Percentiles rank a stretch among this genome's conserved stretches.
Conservation (phyloP, 2,797 vertebrate species). For the Microchirus variegatus region DNA sequence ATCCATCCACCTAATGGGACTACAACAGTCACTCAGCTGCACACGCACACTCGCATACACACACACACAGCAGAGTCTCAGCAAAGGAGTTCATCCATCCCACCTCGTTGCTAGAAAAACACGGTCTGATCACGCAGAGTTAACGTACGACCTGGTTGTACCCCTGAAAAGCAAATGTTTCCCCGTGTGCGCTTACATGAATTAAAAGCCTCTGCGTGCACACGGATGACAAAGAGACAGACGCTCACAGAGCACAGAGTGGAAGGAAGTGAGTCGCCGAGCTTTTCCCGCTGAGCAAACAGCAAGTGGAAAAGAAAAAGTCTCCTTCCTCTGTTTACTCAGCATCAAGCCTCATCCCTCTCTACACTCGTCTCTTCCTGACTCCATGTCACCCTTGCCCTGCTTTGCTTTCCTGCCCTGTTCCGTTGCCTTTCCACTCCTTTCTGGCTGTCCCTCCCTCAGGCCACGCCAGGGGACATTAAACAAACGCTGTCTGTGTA, state of each 20-base stretch:
- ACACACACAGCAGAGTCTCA: neutral
- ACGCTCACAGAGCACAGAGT: neutral
- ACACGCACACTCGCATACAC: constrained; percentile 18
- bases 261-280: constrained; percentile 42
- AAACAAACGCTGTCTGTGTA: constrained; percentile 59
- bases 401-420: constrained; percentile 51
- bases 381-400: constrained; percentile 47
- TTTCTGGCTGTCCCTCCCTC: constrained; percentile 49
- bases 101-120: constrained; percentile 25
- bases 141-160: constrained; percentile 7
- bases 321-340: constrained; percentile 49
- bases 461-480: constrained; percentile 58
- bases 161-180: constrained; percentile 14
- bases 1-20: constrained; percentile 73
- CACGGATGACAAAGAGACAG: constrained; percentile 10
- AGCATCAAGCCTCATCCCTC: constrained; percentile 35
- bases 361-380: constrained; percentile 42
- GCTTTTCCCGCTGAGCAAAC: constrained; percentile 45
- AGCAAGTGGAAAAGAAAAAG: constrained; percentile 23
- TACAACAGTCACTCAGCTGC: constrained; percentile 44
- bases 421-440: constrained; percentile 35
- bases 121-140: constrained; percentile 20
- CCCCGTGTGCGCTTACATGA: neutral
- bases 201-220: neutral
- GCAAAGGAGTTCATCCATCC: constrained; percentile 25